These are phyloP conservation scores for Stomatorhinus ivindoensis DNA, from an alignment of 2,113 vertebrate genomes.

Conservation along the genomic window DNA sequence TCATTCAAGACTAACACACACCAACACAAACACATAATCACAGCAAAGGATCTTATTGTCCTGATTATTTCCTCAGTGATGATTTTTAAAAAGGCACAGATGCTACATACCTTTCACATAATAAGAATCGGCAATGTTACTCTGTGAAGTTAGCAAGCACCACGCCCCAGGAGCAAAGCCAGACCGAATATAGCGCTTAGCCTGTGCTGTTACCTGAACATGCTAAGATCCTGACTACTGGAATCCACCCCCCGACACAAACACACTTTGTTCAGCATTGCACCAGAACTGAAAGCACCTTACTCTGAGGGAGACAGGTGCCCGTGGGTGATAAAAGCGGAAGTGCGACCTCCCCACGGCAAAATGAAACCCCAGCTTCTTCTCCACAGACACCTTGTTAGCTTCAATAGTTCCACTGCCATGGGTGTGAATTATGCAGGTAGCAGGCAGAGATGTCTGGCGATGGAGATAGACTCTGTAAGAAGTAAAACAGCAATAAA, in stretches of 20 bases:
- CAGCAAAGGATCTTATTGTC: not conserved
- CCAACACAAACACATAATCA: not conserved
- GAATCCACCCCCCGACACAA: not conserved
- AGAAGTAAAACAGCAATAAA: not conserved
- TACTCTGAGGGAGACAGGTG: not conserved
- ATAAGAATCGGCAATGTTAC: not conserved
- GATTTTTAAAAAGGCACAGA: not conserved
- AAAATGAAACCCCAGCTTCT: not conserved
- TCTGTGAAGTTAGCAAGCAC: not conserved
- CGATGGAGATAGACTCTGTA: not conserved
- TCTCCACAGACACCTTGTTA: not conserved
- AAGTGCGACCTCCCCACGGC: not conserved
- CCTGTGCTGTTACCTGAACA: not conserved
- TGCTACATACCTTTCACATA: not conserved
- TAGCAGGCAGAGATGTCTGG: not conserved
- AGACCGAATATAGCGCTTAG: not conserved
- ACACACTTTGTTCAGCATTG: not conserved
- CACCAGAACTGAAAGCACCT: not conserved
- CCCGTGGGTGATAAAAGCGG: not conserved
- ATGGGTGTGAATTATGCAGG: not conserved
- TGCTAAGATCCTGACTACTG: not conserved
- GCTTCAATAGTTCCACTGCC: not conserved
- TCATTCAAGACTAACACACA: not conserved
- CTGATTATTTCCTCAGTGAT: not conserved
- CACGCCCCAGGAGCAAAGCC: not conserved